phyloP scores from a whole-genome alignment of 2,113 vertebrate genomes.

The Podarcis raffonei region DNA sequence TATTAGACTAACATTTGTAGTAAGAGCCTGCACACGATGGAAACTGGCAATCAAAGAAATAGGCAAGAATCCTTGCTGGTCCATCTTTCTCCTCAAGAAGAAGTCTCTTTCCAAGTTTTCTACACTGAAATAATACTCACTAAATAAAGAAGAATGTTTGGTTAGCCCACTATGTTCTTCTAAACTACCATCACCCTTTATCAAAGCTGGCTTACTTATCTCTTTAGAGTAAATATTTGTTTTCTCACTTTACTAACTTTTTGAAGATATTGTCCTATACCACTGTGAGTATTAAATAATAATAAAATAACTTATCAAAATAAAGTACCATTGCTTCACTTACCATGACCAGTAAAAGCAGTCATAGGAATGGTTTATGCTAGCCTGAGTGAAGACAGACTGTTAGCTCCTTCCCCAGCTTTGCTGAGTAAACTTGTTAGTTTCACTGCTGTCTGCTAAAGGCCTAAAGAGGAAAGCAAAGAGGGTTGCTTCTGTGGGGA shows the following conservation, averaged over 20 bases:
- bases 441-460: no score
- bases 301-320: background rate
- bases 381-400: no score
- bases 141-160: slow-evolving; percentile 63
- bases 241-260: background rate
- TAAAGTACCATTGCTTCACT: background rate
- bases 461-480: no score
- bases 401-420: no score
- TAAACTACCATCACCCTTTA: background rate
- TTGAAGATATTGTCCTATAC: background rate
- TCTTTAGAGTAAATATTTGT: slow-evolving; percentile 27
- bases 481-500: no score
- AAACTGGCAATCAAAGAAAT: slow-evolving; percentile 94
- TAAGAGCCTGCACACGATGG: slow-evolving; percentile 92
- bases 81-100: slow-evolving; percentile 97
- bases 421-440: no score
- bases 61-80: slow-evolving; percentile 91
- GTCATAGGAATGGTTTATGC: no score
- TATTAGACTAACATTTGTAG: slow-evolving; percentile 89
- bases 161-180: background rate
- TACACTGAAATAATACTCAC: slow-evolving; percentile 97
- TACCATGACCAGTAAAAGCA: no score
- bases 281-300: background rate
- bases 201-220: background rate
- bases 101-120: slow-evolving; percentile 97